Evolutionary conservation across 2,888 invertebrate genomes (phyloP).

Genomic region (Argyresthia goedartella): DNA sequence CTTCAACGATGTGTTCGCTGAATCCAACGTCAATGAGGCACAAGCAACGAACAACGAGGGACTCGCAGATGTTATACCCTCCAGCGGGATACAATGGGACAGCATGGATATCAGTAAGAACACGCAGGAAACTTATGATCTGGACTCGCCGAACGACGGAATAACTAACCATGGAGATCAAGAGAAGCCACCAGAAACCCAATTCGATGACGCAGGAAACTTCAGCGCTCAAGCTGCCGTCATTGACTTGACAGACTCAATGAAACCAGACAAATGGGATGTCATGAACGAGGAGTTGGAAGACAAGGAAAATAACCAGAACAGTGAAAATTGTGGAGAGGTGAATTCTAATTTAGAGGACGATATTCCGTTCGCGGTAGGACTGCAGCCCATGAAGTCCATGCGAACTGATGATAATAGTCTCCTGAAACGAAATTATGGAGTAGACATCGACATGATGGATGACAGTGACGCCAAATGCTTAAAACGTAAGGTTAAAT

Average conservation of each 20-base stretch:
- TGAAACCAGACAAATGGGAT: conserved; percentile 28
- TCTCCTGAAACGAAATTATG: conserved; percentile 41
- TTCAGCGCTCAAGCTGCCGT: conserved; percentile 16
- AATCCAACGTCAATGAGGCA: background rate
- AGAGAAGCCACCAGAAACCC: conserved; percentile 14
- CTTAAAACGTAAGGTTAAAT: conserved; percentile 56
- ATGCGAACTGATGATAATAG: conserved; percentile 30
- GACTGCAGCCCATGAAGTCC: conserved; percentile 49
- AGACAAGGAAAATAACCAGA: conserved; percentile 32
- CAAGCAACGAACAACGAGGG: background rate
- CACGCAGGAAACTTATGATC: background rate
- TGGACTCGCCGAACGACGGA: background rate
- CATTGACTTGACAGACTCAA: conserved; percentile 33
- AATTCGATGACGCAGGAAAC: conserved; percentile 20
- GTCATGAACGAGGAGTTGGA: conserved; percentile 18
- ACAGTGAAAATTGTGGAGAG: conserved; percentile 16
- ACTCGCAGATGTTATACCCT: conserved; percentile 19
- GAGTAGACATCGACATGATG: conserved; percentile 29
- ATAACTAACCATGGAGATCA: background rate
- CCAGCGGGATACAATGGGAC: conserved; percentile 28
- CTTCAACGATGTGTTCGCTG: background rate
- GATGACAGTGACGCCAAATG: conserved; percentile 45
- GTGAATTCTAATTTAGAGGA: conserved; percentile 29
- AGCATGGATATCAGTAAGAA: conserved; percentile 18
- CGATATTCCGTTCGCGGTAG: conserved; percentile 59